Percentiles rank a stretch among this genome's conserved stretches.
Evolutionary conservation across 2,797 vertebrate species (phyloP).

Genomic region (Masticophis lateralis): DNA sequence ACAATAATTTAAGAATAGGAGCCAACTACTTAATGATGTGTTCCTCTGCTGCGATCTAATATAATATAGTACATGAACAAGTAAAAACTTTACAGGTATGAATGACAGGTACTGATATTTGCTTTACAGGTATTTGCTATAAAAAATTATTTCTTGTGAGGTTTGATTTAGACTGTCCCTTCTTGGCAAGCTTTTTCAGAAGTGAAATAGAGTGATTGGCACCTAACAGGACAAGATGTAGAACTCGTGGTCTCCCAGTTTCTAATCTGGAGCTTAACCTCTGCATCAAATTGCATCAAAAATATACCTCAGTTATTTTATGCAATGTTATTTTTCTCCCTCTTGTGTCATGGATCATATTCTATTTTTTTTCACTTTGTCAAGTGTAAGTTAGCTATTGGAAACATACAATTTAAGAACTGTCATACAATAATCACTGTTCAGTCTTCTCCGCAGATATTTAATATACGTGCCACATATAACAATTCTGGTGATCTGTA

Average conservation of each 20-base stretch:
- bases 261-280: not conserved
- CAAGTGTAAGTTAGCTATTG: not conserved
- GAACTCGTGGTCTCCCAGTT: not conserved
- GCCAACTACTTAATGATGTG: not conserved
- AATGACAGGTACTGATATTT: not conserved
- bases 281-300: not conserved
- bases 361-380: not conserved
- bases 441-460: not conserved
- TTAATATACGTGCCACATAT: not conserved
- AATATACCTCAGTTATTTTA: too few relatives aligned
- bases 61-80: not conserved
- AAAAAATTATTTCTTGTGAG: not conserved
- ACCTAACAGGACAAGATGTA: not conserved
- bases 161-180: not conserved
- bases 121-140: not conserved
- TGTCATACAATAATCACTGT: not conserved
- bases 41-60: not conserved
- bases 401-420: not conserved
- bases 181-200: not conserved
- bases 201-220: not conserved
- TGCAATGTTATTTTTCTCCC: too few relatives aligned
- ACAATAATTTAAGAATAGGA: not conserved
- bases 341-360: not conserved
- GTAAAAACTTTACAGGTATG: not conserved
- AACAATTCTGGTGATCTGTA: not conserved